Evolutionary conservation across 2,113 vertebrate genomes (phyloP).

Genomic region (Camelus dromedarius): DNA sequence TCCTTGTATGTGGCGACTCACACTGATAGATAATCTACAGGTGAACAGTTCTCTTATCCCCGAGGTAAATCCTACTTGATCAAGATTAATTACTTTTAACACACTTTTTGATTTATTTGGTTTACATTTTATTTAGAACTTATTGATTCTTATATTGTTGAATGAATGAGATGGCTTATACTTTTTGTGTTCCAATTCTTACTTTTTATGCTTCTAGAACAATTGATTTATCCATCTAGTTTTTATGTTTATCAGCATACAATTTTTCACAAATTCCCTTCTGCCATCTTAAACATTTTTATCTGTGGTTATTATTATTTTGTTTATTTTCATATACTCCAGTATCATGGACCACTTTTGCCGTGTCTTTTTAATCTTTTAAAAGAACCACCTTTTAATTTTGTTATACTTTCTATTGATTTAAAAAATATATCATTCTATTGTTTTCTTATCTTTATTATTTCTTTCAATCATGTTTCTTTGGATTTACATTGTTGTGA

Average conservation of each 20-base stretch:
- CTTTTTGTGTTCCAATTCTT: background rate
- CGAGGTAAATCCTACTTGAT: background rate
- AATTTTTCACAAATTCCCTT: background rate
- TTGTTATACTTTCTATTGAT: background rate
- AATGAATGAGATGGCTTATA: background rate
- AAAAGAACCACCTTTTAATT: background rate
- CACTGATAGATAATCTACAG: background rate
- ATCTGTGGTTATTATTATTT: background rate
- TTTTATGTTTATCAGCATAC: background rate
- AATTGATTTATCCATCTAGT: background rate
- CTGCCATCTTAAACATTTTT: background rate
- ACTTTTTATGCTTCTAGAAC: background rate
- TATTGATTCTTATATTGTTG: background rate
- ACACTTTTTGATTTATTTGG: background rate
- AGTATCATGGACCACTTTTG: background rate
- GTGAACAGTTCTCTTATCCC: background rate
- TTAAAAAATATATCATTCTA: background rate
- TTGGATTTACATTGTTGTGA: background rate
- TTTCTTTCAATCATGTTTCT: background rate
- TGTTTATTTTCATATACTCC: background rate
- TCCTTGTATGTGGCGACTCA: background rate
- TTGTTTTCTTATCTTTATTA: background rate
- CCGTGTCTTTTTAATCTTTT: background rate
- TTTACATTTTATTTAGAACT: background rate
- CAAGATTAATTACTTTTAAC: conserved; percentile 1